phyloP scores from a whole-genome alignment of 2,797 vertebrate species.

The Malurus splendens region DNA sequence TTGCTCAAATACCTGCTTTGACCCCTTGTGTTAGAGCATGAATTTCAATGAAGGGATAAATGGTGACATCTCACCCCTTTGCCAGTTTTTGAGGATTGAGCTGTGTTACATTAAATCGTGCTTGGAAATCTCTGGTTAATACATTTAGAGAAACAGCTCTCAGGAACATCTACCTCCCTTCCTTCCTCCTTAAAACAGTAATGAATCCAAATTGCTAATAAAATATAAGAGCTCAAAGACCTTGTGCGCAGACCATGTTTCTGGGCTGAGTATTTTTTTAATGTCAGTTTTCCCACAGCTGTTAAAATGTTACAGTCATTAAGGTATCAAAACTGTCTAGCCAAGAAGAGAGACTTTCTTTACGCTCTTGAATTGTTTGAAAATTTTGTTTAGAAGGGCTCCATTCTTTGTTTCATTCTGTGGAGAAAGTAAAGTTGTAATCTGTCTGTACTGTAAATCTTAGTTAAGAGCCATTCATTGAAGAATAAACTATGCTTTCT shows the following conservation, averaged over 20 bases:
- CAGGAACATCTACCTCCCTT: slow-evolving; percentile 71
- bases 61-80: slow-evolving; percentile 22
- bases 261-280: slow-evolving; percentile 67
- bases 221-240: slow-evolving; percentile 72
- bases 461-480: slow-evolving; percentile 19
- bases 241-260: slow-evolving; percentile 61
- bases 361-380: slow-evolving; percentile 38
- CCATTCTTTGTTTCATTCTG: slow-evolving; percentile 29
- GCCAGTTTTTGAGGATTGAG: background rate
- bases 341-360: slow-evolving; percentile 64
- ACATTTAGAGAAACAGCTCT: slow-evolving; percentile 70
- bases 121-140: slow-evolving; percentile 71
- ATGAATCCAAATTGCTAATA: slow-evolving; percentile 77
- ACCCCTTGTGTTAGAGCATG: slow-evolving; percentile 36
- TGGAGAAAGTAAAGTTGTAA: slow-evolving; percentile 44
- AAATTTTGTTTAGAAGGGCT: slow-evolving; percentile 31
- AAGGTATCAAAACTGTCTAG: slow-evolving; percentile 65
- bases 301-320: slow-evolving; percentile 68
- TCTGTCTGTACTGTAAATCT: slow-evolving; percentile 43
- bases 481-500: slow-evolving; percentile 31
- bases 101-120: slow-evolving; percentile 50
- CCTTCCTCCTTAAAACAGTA: slow-evolving; percentile 73
- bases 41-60: slow-evolving; percentile 54
- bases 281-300: slow-evolving; percentile 72
- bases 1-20: slow-evolving; percentile 23